phyloP scores from a whole-genome alignment of 2,797 vertebrate species.

The Aratinga solstitialis region DNA sequence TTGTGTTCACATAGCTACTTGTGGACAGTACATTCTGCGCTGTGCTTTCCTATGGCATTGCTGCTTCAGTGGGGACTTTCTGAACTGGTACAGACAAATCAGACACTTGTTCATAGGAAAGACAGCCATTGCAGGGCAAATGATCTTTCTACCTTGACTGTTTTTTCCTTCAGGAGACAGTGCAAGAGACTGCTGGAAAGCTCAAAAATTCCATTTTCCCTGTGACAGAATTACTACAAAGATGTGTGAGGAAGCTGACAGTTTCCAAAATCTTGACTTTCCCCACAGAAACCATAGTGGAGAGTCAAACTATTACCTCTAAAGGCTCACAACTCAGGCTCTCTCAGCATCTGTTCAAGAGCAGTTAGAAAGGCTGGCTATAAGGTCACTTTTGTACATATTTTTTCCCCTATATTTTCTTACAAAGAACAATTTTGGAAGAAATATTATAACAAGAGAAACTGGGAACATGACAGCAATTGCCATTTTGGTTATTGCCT shows the following conservation, averaged over 20 bases:
- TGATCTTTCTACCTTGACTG: neutral
- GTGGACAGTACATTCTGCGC: slow-evolving; percentile 50
- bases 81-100: neutral
- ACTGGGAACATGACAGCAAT: neutral
- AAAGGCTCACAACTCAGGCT: neutral
- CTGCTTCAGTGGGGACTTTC: neutral
- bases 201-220: neutral
- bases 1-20: slow-evolving; percentile 21
- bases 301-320: neutral
- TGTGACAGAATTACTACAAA: neutral
- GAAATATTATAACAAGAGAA: neutral
- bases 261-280: neutral
- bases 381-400: neutral
- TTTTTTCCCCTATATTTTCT: neutral
- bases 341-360: neutral
- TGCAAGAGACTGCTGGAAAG: neutral
- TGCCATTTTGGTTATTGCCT: neutral
- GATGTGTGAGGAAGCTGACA: neutral
- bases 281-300: neutral
- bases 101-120: neutral
- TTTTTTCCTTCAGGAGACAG: neutral
- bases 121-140: neutral
- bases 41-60: slow-evolving; percentile 8
- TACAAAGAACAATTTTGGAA: neutral
- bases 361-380: neutral